Conservation (phyloP, 1,140 invertebrate genomes). For the Colletes gigas region DNA sequence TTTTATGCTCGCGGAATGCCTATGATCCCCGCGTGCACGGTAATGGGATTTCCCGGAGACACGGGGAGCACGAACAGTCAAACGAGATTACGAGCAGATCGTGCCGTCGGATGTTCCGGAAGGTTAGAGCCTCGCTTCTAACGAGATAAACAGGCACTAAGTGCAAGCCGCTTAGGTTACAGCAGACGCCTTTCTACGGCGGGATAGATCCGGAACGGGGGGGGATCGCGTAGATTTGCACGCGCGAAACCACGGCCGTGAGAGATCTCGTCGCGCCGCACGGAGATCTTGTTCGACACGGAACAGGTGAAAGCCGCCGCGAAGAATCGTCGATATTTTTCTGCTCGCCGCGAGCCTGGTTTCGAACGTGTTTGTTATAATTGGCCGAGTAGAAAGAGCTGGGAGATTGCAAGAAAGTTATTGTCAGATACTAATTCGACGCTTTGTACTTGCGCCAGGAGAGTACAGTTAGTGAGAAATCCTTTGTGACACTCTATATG, state of each 20-base stretch:
- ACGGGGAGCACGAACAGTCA: conserved; percentile 32
- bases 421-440: not conserved
- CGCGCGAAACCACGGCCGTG: conserved; percentile 51
- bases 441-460: not conserved
- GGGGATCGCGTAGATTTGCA: conserved; percentile 14
- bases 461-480: too few species aligned
- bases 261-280: conserved; percentile 16
- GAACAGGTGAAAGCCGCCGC: conserved; percentile 40
- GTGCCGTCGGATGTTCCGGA: conserved; percentile 45
- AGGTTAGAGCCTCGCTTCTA: conserved; percentile 50
- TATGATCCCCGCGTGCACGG: conserved; percentile 31
- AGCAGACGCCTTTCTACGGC: conserved; percentile 27
- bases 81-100: conserved; percentile 56
- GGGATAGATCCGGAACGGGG: conserved; percentile 1
- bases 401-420: not conserved
- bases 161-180: conserved; percentile 53
- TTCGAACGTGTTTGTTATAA: not conserved
- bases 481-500: too few species aligned
- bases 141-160: conserved; percentile 57
- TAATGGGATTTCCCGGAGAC: conserved; percentile 48
- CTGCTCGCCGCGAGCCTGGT: not conserved
- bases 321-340: conserved; percentile 5
- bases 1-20: conserved; percentile 42
- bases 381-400: not conserved
- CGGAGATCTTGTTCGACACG: conserved; percentile 12